These are phyloP conservation scores for Trachelus troglodyta DNA, from an alignment of 2,888 invertebrate genomes.

Conservation along the genomic window DNA sequence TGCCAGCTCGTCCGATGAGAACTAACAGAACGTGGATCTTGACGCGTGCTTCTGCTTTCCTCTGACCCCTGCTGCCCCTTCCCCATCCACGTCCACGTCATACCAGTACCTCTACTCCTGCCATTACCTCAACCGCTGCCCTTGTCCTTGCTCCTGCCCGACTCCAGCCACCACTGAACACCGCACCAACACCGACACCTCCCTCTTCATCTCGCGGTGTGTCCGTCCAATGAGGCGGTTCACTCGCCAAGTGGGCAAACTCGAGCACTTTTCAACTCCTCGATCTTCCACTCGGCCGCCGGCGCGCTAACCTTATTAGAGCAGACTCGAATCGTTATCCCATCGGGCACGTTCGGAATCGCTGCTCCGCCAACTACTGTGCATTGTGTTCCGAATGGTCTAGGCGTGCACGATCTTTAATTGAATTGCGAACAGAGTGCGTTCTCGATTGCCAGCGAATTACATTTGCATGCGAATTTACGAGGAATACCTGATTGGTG, in stretches of 20 bases:
- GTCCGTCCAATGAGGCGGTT: not conserved
- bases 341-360: conserved; percentile 22
- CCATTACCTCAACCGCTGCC: not conserved
- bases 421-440: not conserved
- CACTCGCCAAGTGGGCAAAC: conserved; percentile 35
- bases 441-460: not conserved
- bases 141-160: conserved; percentile 1
- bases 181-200: not conserved
- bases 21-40: not conserved
- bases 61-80: not conserved
- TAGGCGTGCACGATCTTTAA: not conserved
- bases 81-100: not conserved
- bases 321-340: conserved; percentile 45
- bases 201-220: not conserved
- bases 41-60: not conserved
- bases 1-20: conserved; percentile 15
- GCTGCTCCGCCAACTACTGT: not conserved
- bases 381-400: not conserved
- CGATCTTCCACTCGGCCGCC: conserved; percentile 16
- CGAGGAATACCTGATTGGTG: not conserved
- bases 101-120: not conserved
- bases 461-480: not conserved
- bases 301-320: conserved; percentile 58
- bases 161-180: conserved; percentile 22
- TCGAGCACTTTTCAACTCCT: conserved; percentile 36